Conservation (phyloP, 2,113 vertebrate genomes). For the Tragelaphus scriptus region DNA sequence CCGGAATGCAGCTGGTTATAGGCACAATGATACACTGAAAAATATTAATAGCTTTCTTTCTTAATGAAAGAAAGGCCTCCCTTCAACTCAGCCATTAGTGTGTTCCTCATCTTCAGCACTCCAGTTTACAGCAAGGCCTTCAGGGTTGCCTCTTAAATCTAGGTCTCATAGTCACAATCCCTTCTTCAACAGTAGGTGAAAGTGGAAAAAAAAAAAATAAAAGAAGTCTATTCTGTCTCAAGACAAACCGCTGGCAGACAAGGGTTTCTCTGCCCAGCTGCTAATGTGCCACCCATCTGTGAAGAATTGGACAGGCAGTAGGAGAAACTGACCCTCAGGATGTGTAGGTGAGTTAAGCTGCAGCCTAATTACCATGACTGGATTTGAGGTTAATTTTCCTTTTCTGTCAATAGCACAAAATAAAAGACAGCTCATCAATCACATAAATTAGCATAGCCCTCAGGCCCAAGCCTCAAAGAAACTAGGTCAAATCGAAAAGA, state of each 20-base stretch:
- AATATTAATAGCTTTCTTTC: conserved; percentile 7
- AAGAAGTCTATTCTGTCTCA: neutral
- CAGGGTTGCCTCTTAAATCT: conserved; percentile 6
- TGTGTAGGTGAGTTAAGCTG: neutral
- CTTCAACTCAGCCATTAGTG: neutral
- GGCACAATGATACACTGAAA: neutral
- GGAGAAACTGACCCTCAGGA: conserved; percentile 1
- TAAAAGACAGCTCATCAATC: conserved; percentile 50
- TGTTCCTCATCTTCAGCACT: neutral
- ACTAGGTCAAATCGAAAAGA: conserved; percentile 30
- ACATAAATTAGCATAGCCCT: conserved; percentile 31
- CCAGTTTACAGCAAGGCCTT: neutral
- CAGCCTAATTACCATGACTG: neutral
- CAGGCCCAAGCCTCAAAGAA: conserved; percentile 15
- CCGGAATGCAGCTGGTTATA: neutral
- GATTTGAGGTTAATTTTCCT: conserved; percentile 39
- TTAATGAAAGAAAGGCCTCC: neutral
- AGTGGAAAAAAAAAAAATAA: accelerated
- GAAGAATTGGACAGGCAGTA: neutral
- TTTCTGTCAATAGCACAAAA: conserved; percentile 43
- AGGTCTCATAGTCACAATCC: neutral
- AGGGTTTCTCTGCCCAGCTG: neutral
- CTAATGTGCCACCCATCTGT: accelerated
- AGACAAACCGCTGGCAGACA: neutral
- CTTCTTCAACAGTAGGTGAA: neutral